Base-by-base conservation (phyloP, 1,140 invertebrate species). In the Alviniconcha marisindica region DNA sequence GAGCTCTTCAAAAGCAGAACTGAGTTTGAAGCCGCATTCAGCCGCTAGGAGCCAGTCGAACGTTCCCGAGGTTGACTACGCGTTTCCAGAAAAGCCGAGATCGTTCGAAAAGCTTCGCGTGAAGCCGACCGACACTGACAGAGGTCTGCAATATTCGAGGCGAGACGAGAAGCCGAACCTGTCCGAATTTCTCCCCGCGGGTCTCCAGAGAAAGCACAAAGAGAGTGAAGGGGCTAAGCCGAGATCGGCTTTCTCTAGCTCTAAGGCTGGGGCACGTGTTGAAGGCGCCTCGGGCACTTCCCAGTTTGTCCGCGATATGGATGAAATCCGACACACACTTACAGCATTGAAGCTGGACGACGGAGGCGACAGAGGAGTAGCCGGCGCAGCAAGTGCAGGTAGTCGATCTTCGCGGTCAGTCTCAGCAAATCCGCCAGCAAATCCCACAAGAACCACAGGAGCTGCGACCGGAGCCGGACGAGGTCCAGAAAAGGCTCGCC, bases 121-220 rank as follows among this genome's bases (percentile, higher is more conserved):
- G 24, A 40, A 38, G 36, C 14, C 18, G 14, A 2, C 36, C 14
- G 69, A 40, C 14, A 40, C 15, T 18, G 36, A 40, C 36, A 40
- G 15, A 40, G 36, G 69, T 3, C 42, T 51, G 2, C 10, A 15
- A 21, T 51, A 51, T 28, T 51, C 24, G 0, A 76, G 31, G 44
- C 73, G 73, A 51, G 44, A 76, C 5, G 73, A 76, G 40, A 76
- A 76, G 31, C 73, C 51, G 4, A 51, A 36, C 42, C 15, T 76
- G 42, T n/a, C 12, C 7, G 73, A 76, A 21, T 76, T 76, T 31
- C 33, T 76, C 21, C 73, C 73, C 24, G 14, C 38, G 24, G 36
- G 4, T 42, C 38, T 42, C 7, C 36, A 74, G 5, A 0, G n/a
- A 3, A 76, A 48, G 10, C 24, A 76, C 21, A 51, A 3, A 76